Evolutionary conservation across 2,797 vertebrate species (phyloP).

Genomic region (Hirundo rustica): DNA sequence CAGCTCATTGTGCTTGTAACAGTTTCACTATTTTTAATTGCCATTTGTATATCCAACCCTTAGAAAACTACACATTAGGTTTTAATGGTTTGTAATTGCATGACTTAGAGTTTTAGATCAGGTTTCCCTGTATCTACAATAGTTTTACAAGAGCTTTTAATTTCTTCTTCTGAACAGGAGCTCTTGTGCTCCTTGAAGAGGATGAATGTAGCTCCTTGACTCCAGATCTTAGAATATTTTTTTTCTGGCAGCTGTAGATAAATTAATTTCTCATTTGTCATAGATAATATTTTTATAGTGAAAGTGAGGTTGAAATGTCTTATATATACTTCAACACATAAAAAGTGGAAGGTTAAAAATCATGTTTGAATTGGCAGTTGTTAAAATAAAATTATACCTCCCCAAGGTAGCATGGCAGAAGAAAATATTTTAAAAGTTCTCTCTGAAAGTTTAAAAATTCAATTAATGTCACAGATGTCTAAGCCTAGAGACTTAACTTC

Average conservation of each 20-base stretch:
- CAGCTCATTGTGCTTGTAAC: constrained; percentile 31
- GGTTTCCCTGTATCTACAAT: not conserved
- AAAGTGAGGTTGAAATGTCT: constrained; percentile 73
- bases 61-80: constrained; percentile 25
- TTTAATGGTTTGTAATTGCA: constrained; percentile 48
- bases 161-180: constrained; percentile 10
- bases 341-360: constrained; percentile 76
- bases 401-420: constrained; percentile 70
- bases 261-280: constrained; percentile 75
- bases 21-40: constrained; percentile 60
- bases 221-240: not conserved
- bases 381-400: constrained; percentile 76
- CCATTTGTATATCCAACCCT: constrained; percentile 7
- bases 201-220: constrained; percentile 56
- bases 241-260: constrained; percentile 58
- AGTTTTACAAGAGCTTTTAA: constrained; percentile 8
- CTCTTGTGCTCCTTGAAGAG: not conserved
- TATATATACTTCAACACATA: constrained; percentile 69
- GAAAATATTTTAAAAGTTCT: constrained; percentile 72
- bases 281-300: constrained; percentile 74
- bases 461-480: constrained; percentile 67
- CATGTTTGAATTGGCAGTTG: constrained; percentile 69
- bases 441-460: constrained; percentile 74
- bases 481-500: constrained; percentile 36
- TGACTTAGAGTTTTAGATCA: constrained; percentile 32